These are phyloP conservation scores for Silurus aristotelis DNA, from an alignment of 2,797 vertebrate genomes.

Conservation along the genomic window DNA sequence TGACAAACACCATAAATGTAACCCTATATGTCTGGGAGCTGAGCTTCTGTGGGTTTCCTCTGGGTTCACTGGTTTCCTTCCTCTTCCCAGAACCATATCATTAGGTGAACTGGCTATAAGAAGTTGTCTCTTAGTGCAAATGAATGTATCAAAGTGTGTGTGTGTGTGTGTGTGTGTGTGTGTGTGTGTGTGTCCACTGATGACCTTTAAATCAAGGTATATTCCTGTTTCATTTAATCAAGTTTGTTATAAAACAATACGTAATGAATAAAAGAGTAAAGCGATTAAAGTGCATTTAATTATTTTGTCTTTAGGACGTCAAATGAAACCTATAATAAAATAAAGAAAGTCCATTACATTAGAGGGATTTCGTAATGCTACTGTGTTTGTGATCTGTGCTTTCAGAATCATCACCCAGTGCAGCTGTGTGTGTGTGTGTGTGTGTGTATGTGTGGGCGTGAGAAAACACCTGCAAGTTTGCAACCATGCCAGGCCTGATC, in stretches of 20 bases:
- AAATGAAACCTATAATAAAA: background rate
- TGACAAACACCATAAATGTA: too few relatives aligned
- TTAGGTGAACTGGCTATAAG: background rate
- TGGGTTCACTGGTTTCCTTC: background rate
- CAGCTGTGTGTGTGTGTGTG: constrained; percentile 17
- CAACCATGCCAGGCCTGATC: constrained; percentile 89
- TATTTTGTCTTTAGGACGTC: too few relatives aligned
- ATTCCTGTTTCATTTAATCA: too few relatives aligned
- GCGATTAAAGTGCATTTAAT: background rate
- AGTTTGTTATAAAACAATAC: background rate
- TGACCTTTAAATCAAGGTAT: too few relatives aligned
- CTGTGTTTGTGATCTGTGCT: background rate
- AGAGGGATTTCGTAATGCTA: background rate
- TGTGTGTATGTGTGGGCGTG: background rate
- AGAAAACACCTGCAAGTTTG: constrained; percentile 21
- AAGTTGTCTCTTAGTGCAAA: background rate
- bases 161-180: too few relatives aligned
- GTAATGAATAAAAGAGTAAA: background rate
- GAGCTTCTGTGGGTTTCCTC: background rate
- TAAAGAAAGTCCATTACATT: background rate
- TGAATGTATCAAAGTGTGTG: background rate
- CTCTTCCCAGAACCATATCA: background rate
- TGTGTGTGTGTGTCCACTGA: too few relatives aligned
- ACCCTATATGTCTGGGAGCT: too few relatives aligned
- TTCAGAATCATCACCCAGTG: background rate